Evolutionary conservation across 2,888 invertebrate genomes (phyloP).

Genomic region (Erebia palarica): DNA sequence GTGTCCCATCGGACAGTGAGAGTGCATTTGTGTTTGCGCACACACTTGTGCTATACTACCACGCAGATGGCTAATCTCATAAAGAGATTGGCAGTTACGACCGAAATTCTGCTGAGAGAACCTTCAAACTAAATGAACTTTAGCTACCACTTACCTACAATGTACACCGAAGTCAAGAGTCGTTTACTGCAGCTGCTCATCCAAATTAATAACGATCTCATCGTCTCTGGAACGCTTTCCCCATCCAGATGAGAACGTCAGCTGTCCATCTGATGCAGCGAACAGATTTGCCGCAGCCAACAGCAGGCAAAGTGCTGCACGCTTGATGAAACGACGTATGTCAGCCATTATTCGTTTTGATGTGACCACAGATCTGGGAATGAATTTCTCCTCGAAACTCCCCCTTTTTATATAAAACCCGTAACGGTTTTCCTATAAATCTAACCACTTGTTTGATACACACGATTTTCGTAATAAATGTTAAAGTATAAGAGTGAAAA

Average conservation of each 20-base stretch:
- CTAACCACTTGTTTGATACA: not conserved
- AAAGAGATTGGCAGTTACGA: too few species aligned
- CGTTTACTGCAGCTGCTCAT: constrained; percentile 34
- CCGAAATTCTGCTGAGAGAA: too few species aligned
- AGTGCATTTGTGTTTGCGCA: too few species aligned
- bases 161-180: constrained; percentile 13
- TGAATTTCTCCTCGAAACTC: constrained; percentile 10
- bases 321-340: constrained; percentile 40
- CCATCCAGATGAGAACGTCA: constrained; percentile 83
- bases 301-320: constrained; percentile 39
- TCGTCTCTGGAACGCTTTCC: constrained; percentile 67
- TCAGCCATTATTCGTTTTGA: constrained; percentile 40
- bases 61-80: too few species aligned
- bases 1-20: too few species aligned
- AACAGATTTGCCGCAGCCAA: constrained; percentile 50
- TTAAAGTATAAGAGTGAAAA: not conserved
- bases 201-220: constrained; percentile 41
- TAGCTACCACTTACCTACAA: constrained; percentile 1
- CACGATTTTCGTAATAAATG: not conserved
- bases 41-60: too few species aligned
- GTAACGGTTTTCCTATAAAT: constrained; percentile 6
- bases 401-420: constrained; percentile 45
- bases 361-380: constrained; percentile 12
- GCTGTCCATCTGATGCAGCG: constrained; percentile 66
- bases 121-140: too few species aligned